Evolutionary conservation across 1,140 invertebrate genomes (phyloP).

Genomic region (Bactericera cockerelli): DNA sequence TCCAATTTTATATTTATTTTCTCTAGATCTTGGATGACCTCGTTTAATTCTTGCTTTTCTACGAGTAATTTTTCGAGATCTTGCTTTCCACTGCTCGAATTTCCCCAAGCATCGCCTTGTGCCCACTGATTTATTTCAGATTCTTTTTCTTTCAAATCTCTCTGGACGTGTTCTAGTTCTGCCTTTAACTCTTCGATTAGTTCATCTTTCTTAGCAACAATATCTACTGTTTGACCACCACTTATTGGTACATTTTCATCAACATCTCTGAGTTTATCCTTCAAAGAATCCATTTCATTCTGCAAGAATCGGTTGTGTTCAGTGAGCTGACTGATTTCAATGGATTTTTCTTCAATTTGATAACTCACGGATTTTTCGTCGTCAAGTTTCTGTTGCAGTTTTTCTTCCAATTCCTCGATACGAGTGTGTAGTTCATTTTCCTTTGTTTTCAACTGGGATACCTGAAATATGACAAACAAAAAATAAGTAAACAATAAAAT

Average conservation of each 20-base stretch:
- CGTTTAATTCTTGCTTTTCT: too few species aligned
- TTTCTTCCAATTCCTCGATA: not conserved
- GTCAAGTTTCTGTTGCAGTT: not conserved
- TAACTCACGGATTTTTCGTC: not conserved
- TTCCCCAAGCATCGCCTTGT: not conserved
- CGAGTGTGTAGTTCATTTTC: not conserved
- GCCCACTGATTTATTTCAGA: not conserved
- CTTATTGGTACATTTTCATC: too few species aligned
- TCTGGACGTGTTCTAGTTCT: not conserved
- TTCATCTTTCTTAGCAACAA: not conserved
- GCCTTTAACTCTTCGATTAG: not conserved
- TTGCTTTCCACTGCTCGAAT: too few species aligned
- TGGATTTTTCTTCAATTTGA: not conserved
- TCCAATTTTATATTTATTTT: too few species aligned
- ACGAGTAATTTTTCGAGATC: too few species aligned
- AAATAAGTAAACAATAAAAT: too few species aligned
- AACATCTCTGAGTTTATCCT: not conserved
- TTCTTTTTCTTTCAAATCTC: not conserved
- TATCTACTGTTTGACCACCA: too few species aligned
- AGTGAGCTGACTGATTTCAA: not conserved
- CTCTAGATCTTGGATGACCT: too few species aligned
- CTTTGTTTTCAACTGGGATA: constrained; percentile 1
- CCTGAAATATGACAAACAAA: too few species aligned
- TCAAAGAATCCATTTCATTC: not conserved
- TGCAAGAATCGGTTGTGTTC: not conserved